A percentile compares a stretch with the other conserved stretches of the same genome.
Evolutionary conservation across 1,140 invertebrate species (phyloP).

Genomic region (Hermetia illucens): DNA sequence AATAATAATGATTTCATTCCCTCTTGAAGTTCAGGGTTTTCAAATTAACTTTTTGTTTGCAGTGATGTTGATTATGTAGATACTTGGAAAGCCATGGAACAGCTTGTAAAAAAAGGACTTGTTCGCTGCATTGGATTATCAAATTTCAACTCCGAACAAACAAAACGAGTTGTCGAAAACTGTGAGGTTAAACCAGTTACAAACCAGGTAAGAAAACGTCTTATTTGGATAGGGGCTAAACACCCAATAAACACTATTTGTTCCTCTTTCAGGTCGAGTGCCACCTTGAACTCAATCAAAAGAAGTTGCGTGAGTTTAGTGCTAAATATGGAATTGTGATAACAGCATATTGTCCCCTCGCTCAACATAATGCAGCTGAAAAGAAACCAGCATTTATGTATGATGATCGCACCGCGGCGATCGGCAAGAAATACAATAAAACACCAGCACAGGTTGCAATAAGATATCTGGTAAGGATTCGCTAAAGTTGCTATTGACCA

Average conservation of each 20-base stretch:
- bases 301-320: slow-evolving; percentile 51
- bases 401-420: slow-evolving; percentile 41
- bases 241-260: too few relatives aligned
- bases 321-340: slow-evolving; percentile 44
- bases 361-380: slow-evolving; percentile 38
- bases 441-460: slow-evolving; percentile 51
- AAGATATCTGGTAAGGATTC: slow-evolving; percentile 41
- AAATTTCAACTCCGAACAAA: slow-evolving; percentile 70
- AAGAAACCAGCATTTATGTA: slow-evolving; percentile 32
- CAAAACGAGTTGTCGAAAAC: slow-evolving; percentile 46
- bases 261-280: slow-evolving; percentile 57
- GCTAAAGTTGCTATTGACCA: too few relatives aligned
- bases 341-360: slow-evolving; percentile 67
- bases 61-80: slow-evolving; percentile 57
- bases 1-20: too few relatives aligned
- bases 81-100: slow-evolving; percentile 71
- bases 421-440: slow-evolving; percentile 51
- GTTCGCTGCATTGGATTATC: slow-evolving; percentile 66
- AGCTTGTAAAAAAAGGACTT: slow-evolving; percentile 50
- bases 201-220: slow-evolving; percentile 61
- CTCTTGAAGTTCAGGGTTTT: neutral
- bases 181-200: slow-evolving; percentile 54
- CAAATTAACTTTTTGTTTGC: too few relatives aligned
- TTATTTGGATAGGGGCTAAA: too few relatives aligned
- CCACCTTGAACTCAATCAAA: slow-evolving; percentile 61